These are phyloP conservation scores for Catocala fraxini DNA, from an alignment of 2,888 invertebrate species.

Conservation along the genomic window DNA sequence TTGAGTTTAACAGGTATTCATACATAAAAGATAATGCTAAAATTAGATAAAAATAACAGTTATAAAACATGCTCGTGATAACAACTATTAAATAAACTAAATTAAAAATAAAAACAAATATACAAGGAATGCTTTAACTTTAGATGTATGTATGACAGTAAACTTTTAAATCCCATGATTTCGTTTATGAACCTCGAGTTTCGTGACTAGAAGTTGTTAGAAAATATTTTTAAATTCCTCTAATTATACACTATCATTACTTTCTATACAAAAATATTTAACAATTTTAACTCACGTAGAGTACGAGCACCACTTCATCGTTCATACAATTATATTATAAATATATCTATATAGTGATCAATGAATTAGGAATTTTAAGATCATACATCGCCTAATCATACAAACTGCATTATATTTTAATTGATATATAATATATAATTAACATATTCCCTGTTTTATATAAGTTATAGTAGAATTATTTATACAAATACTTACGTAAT, in stretches of 20 bases:
- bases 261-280: constrained; percentile 44
- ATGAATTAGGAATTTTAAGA: neutral
- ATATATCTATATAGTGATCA: neutral
- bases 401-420: neutral
- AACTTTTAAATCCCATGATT: constrained; percentile 20
- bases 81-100: constrained; percentile 21
- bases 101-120: constrained; percentile 5
- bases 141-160: constrained; percentile 2
- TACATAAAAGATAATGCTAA: constrained; percentile 26
- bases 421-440: constrained; percentile 12
- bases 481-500: constrained; percentile 3
- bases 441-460: constrained; percentile 29
- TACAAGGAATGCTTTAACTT: constrained; percentile 38
- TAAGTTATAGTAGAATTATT: neutral
- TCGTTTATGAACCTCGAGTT: constrained; percentile 38
- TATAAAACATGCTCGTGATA: constrained; percentile 17
- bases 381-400: neutral
- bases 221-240: constrained; percentile 26
- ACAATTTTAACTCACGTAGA: constrained; percentile 32
- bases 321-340: neutral
- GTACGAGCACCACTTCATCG: constrained; percentile 34
- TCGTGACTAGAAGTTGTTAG: constrained; percentile 44
- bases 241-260: constrained; percentile 21
- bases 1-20: constrained; percentile 11
- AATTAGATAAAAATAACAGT: constrained; percentile 33